A percentile compares a stretch with the other conserved stretches of the same genome.
Conservation (phyloP, 2,113 vertebrate genomes). For the Aramus guarauna region DNA sequence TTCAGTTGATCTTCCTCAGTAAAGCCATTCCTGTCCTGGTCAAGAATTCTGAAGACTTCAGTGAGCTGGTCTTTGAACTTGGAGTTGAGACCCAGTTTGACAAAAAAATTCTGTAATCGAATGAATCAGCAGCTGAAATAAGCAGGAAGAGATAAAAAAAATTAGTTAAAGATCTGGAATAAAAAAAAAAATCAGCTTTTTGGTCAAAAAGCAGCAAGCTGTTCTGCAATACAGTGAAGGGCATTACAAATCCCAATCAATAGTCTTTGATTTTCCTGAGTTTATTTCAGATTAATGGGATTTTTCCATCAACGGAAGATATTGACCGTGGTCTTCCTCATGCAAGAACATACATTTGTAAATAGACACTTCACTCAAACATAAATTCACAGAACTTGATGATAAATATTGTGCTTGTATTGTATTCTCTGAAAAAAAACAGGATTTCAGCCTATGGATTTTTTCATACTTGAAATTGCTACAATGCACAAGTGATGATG, state of each 20-base stretch:
- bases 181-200: background rate
- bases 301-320: background rate
- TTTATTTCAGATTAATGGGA: background rate
- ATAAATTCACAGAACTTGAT: background rate
- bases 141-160: background rate
- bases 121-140: conserved; percentile 76
- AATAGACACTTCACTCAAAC: background rate
- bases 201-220: background rate
- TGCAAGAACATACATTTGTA: background rate
- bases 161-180: background rate
- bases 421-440: background rate
- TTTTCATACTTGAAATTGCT: background rate
- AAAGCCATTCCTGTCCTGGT: conserved; percentile 83
- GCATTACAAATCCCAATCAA: background rate
- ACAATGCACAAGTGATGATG: background rate
- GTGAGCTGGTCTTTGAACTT: conserved; percentile 73
- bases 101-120: conserved; percentile 79
- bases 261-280: background rate
- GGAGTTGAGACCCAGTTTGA: conserved; percentile 75
- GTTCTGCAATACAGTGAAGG: background rate
- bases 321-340: background rate
- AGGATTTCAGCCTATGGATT: background rate
- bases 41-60: conserved; percentile 79
- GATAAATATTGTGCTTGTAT: background rate
- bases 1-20: conserved; percentile 86